Conservation (phyloP, 2,113 vertebrate genomes). For the Tragelaphus imberbis region DNA sequence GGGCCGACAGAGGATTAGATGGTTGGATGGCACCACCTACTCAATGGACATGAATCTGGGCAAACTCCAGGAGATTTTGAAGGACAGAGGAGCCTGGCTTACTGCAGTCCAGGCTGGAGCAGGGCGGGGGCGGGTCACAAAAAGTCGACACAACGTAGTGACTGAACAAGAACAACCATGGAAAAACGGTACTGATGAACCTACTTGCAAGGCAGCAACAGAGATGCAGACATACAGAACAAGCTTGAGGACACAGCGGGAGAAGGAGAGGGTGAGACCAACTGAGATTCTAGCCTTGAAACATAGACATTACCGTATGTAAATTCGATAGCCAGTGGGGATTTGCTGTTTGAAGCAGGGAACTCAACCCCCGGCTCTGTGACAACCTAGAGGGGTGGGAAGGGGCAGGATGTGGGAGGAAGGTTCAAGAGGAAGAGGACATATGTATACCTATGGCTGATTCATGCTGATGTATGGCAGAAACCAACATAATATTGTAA, state of each 20-base stretch:
- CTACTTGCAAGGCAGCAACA: background rate
- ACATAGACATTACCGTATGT: background rate
- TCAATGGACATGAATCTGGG: background rate
- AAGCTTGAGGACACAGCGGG: background rate
- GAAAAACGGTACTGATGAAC: background rate
- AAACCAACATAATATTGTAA: background rate
- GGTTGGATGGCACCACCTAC: background rate
- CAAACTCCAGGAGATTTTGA: background rate
- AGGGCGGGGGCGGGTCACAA: rapidly evolving
- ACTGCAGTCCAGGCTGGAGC: background rate
- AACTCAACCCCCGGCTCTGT: background rate
- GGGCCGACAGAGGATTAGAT: background rate
- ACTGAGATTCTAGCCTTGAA: background rate
- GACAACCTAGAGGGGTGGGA: background rate
- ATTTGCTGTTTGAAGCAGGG: background rate
- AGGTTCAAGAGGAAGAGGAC: background rate
- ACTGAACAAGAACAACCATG: background rate
- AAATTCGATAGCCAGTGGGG: background rate
- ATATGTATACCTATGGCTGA: background rate
- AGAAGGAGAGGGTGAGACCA: background rate
- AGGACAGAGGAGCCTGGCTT: background rate
- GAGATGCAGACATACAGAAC: background rate
- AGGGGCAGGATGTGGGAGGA: background rate
- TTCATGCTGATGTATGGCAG: background rate
- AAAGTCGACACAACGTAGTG: background rate